Conservation (phyloP, 2,113 vertebrate species). For the Ptilorrhoa leucosticta region DNA sequence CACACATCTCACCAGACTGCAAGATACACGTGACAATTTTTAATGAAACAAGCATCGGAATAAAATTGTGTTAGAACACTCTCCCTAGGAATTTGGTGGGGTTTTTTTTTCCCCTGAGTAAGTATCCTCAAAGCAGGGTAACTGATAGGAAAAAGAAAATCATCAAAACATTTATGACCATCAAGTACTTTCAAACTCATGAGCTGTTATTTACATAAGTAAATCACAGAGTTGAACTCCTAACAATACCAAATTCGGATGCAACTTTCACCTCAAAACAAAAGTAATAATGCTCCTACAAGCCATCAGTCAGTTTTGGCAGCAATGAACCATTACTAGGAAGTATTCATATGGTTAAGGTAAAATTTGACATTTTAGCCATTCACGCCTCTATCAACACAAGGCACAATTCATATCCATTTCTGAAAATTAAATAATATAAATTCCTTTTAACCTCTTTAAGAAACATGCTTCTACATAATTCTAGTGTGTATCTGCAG, state of each 20-base stretch:
- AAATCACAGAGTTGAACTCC: neutral
- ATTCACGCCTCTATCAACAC: neutral
- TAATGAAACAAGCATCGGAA: neutral
- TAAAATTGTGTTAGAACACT: neutral
- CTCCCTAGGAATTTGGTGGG: neutral
- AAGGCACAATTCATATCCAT: neutral
- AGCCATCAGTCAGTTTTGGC: neutral
- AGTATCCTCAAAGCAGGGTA: neutral
- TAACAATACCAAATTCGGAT: neutral
- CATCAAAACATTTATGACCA: neutral
- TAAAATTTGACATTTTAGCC: neutral
- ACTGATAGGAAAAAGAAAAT: neutral
- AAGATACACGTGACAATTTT: neutral
- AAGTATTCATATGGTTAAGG: neutral
- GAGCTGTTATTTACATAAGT: neutral
- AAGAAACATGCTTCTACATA: neutral
- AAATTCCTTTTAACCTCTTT: neutral
- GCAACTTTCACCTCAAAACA: neutral
- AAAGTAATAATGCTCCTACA: neutral
- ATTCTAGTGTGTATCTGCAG: neutral
- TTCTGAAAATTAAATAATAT: neutral
- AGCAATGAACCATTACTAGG: neutral
- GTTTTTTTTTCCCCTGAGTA: rapidly evolving
- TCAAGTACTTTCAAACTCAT: neutral
- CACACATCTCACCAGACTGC: neutral